Evolutionary conservation across 2,888 invertebrate genomes (phyloP), one percentile per base, ranked within the genome.

Genomic region (Tetragonisca angustula): DNA sequence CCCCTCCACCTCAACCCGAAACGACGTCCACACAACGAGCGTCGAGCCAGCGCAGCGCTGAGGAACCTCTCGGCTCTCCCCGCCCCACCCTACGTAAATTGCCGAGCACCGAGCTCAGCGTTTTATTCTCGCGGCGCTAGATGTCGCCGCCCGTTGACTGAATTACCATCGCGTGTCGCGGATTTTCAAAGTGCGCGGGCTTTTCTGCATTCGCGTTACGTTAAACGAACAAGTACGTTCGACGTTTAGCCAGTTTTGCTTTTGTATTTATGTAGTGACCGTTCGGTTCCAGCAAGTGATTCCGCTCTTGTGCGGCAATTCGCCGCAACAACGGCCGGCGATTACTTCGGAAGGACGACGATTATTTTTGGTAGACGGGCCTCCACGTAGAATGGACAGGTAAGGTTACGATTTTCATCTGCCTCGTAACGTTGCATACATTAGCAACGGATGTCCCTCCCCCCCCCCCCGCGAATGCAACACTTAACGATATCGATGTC

Each of bases 1-100:
- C 93, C 93, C 94, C 91, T 93, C 94, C 91, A 94, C 90, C 91
- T 87, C 90, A 87, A 90, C 84, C 89, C 88, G 85, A 90, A 90
- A 90, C 90, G 90, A 88, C 87, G 88, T 83, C 87, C 83, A 83
- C 88, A 83, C 87, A 88, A 86, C 87, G 85, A 81, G 83, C 84
- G 75, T 73, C 81, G 82, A 83, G 79, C 84, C 74, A 78, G 76
- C 81, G 59, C 74, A 78, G 76, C 81, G 54, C 72, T 82, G 87
- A 73, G 83, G 78, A 82, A 78, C 87, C 83, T 74, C 79, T 88
- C 87, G 86, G 82, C 83, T 78, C 73, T 83, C 89, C 82, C 80
- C 81, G 77, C 73, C 75, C 74, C 82, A 54, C 79, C n/a, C 56
- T 56, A 64, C 76, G 84, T 73, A 80, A 87, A 88, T 85, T 65